Evolutionary conservation across 2,888 invertebrate species (phyloP).

Genomic region (Lapara coniferarum): DNA sequence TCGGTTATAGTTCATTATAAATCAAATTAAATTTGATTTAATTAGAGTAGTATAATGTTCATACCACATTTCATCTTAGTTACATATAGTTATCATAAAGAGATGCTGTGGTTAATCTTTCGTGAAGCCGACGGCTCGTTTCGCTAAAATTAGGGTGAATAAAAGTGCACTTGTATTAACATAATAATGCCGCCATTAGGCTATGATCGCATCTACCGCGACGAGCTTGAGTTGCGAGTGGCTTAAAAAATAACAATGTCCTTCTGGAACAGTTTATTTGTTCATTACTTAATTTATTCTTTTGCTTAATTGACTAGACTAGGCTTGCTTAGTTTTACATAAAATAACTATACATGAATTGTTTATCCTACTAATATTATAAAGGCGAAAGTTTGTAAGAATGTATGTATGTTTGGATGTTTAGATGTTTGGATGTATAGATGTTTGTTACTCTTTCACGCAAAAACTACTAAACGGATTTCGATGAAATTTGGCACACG

Average conservation of each 20-base stretch:
- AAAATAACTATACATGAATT: not conserved
- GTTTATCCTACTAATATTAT: not conserved
- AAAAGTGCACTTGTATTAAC: slow-evolving; percentile 73
- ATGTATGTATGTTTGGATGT: too few species aligned
- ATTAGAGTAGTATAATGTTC: not conserved
- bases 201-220: slow-evolving; percentile 26
- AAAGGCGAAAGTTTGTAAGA: too few species aligned
- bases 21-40: too few species aligned
- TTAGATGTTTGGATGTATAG: too few species aligned
- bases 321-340: not conserved
- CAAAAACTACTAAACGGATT: too few species aligned
- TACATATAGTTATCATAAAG: slow-evolving; percentile 16
- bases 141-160: slow-evolving; percentile 71
- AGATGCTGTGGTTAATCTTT: slow-evolving; percentile 73
- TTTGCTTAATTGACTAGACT: not conserved
- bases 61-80: slow-evolving; percentile 24
- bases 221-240: not conserved
- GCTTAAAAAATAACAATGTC: slow-evolving; percentile 15
- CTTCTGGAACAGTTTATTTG: not conserved
- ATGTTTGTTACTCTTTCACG: too few species aligned
- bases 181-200: slow-evolving; percentile 71
- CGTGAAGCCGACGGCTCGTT: slow-evolving; percentile 73
- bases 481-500: too few species aligned
- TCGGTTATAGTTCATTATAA: too few species aligned
- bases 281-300: slow-evolving; percentile 1